phyloP scores from a whole-genome alignment of 2,797 vertebrate species.

The Graptemys geographica region DNA sequence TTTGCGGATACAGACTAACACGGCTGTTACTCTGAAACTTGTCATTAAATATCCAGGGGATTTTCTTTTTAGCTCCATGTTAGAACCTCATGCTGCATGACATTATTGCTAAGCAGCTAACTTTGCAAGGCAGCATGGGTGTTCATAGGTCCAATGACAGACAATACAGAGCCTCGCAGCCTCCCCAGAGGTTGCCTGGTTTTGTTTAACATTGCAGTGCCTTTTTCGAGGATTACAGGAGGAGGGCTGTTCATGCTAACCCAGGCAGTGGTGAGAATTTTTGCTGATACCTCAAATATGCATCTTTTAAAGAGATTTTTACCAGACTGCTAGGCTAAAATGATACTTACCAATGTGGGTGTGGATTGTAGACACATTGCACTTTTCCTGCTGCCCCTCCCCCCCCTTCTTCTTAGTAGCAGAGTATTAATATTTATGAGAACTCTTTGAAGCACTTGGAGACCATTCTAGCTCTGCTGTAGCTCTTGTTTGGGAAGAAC shows the following conservation, averaged over 20 bases:
- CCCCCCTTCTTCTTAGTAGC: not conserved
- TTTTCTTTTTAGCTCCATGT: not conserved
- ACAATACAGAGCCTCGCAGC: not conserved
- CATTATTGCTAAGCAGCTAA: not conserved
- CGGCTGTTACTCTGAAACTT: no score
- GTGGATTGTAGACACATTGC: not conserved
- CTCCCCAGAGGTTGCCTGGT: not conserved
- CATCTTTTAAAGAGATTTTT: not conserved
- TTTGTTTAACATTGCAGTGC: not conserved
- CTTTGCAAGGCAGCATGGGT: not conserved
- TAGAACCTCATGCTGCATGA: fast-evolving
- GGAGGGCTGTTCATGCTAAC: not conserved
- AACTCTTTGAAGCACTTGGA: not conserved
- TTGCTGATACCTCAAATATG: not conserved
- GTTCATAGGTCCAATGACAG: not conserved
- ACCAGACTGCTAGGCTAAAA: not conserved
- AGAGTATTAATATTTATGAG: not conserved
- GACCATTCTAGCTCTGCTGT: not conserved
- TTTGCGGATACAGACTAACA: no score
- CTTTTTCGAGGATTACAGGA: not conserved
- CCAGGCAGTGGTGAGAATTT: not conserved
- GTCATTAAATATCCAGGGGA: not conserved
- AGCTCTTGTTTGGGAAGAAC: not conserved
- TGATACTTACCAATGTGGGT: not conserved
- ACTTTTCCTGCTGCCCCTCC: not conserved